A percentile compares a stretch with the other conserved stretches of the same genome.
Evolutionary conservation across 2,797 vertebrate species (phyloP).

Genomic region (Simalia tracyae): DNA sequence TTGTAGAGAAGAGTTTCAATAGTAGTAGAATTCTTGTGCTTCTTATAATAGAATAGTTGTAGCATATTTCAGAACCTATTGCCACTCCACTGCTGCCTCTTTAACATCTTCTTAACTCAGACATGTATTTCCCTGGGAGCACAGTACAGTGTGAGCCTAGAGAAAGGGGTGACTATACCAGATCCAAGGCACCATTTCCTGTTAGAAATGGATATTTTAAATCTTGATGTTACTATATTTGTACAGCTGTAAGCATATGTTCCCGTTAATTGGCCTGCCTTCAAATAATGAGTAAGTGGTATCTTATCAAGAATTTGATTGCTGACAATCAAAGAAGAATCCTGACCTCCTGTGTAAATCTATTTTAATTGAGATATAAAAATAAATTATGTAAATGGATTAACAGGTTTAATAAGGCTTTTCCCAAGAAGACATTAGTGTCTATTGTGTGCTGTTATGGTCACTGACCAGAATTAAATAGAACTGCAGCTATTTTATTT

Average conservation of each 20-base stretch:
- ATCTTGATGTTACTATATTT: background rate
- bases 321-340: background rate
- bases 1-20: background rate
- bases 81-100: background rate
- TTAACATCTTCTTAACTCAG: background rate
- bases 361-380: too few species aligned
- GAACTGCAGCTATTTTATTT: too few species aligned
- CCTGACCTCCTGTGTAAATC: too few species aligned
- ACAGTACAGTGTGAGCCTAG: background rate
- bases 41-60: background rate
- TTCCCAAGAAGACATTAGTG: too few species aligned
- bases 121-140: background rate
- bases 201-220: background rate
- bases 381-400: too few species aligned
- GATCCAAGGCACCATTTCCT: background rate
- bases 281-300: background rate
- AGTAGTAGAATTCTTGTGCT: background rate
- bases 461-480: too few species aligned
- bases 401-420: too few species aligned
- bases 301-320: background rate
- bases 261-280: background rate
- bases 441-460: too few species aligned
- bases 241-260: background rate
- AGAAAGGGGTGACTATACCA: background rate
- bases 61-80: background rate